phyloP scores from a whole-genome alignment of 2,113 vertebrate species.

The Melanocharis versteri region DNA sequence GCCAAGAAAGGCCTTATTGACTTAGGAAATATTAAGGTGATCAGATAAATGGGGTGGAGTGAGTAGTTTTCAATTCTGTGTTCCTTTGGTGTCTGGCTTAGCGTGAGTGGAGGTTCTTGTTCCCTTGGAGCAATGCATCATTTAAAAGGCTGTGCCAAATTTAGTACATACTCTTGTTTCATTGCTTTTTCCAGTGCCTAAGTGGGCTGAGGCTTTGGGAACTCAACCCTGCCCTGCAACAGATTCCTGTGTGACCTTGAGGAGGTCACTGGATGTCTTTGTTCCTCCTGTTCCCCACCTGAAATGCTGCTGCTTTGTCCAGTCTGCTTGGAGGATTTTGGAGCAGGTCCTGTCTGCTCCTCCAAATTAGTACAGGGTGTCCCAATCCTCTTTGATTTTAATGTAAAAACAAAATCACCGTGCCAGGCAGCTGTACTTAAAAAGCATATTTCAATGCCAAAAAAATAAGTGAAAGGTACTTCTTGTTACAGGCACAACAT shows the following conservation, averaged over 20 bases:
- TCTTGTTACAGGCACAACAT: background rate
- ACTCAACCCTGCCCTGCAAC: background rate
- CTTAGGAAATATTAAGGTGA: constrained; percentile 23
- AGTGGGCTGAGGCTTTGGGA: constrained; percentile 37
- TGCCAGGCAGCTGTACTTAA: constrained; percentile 50
- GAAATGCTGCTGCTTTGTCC: background rate
- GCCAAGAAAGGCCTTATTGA: constrained; percentile 43
- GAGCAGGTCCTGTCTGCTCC: constrained; percentile 24
- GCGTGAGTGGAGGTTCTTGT: background rate
- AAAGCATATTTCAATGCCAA: constrained; percentile 43
- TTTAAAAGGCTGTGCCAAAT: constrained; percentile 59
- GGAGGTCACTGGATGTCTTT: background rate
- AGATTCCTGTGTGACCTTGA: background rate
- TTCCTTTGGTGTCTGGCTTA: constrained; percentile 4
- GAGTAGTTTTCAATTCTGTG: background rate
- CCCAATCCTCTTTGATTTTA: background rate
- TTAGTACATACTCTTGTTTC: constrained; percentile 65
- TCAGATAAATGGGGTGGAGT: constrained; percentile 33
- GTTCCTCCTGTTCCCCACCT: background rate
- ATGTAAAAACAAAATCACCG: background rate
- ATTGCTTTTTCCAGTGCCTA: constrained; percentile 38
- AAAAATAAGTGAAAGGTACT: background rate
- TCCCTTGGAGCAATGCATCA: constrained; percentile 46
- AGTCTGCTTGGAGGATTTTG: background rate
- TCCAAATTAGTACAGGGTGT: background rate